Base-by-base conservation (phyloP, 2,888 invertebrate species). In the Amphiduros pacificus region DNA sequence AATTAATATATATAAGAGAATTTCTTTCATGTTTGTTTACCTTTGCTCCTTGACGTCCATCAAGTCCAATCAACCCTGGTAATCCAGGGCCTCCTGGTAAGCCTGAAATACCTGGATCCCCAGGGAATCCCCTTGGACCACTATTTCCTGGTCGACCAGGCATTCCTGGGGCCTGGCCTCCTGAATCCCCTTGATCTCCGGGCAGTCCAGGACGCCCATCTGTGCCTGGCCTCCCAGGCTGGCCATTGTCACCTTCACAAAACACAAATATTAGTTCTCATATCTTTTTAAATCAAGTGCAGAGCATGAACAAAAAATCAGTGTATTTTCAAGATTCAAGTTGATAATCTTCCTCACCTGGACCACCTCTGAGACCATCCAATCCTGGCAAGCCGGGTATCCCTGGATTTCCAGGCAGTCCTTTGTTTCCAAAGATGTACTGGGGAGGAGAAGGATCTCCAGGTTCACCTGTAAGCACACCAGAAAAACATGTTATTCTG, bases 161-260 rank as follows among this genome's bases (percentile, higher is more conserved):
- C 2, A 41, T 9, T 29, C 64, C 64, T 6, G 1, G 36, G 2
- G 63, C 65, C 4, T 40, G 41, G 6, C 2, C 27, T 11, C 64
- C 64, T 2, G 32, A 48, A 14, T 50, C 41, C 26, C 68, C 68
- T 32, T 58, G 60, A 24, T 41, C 32, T 2, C 68, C 68, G 11
- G 36, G 32, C 5, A 56, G 32, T 4, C 62, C 65, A 14, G 60
- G 40, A 36, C 20, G 48, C 2, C 53, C 49, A 27, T 32, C 20
- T 14, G 31, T 36, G 14, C 69, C 68, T 31, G 51, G 44, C 17
- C 55, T 40, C 6, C 67, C 67, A 29, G 60, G 61, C 14, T 41
- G n/a, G 17, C 70, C 70, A 28, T 55, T 36, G n/a, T 40, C 22
- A 20, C 69, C 69, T n/a, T n/a, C n/a, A n/a, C n/a, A n/a, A n/a